These are phyloP conservation scores for Camponotus floridanus DNA, from an alignment of 1,140 invertebrate species.

Conservation along the genomic window DNA sequence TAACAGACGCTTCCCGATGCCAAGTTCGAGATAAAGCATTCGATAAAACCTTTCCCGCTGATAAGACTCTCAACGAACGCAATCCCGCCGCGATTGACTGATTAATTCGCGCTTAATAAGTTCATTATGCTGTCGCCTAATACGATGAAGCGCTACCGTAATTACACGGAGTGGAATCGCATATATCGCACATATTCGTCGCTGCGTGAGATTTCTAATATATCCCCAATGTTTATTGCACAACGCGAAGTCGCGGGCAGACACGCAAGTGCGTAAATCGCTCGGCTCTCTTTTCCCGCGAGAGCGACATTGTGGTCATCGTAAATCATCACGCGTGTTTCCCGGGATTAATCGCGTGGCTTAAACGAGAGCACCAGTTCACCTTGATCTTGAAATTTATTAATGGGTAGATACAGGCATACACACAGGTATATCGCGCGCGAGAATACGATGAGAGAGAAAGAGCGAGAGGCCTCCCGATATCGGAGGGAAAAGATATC, in stretches of 20 bases:
- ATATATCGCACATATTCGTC: constrained; percentile 14
- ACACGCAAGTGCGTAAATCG: constrained; percentile 53
- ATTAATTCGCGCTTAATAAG: constrained; percentile 55
- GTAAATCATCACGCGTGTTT: constrained; percentile 57
- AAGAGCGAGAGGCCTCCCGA: not conserved
- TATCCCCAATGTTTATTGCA: constrained; percentile 49
- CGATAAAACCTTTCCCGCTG: constrained; percentile 4
- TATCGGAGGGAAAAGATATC: constrained; percentile 29
- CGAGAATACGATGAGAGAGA: constrained; percentile 1
- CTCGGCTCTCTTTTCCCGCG: constrained; percentile 9
- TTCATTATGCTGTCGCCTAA: constrained; percentile 33
- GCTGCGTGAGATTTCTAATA: constrained; percentile 51
- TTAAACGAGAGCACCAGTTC: constrained; percentile 64
- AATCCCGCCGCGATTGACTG: constrained; percentile 3
- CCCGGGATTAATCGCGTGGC: constrained; percentile 62
- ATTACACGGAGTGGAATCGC: constrained; percentile 35
- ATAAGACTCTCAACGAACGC: constrained; percentile 11
- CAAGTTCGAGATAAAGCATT: constrained; percentile 11
- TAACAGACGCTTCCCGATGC: not conserved
- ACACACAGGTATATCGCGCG: constrained; percentile 23
- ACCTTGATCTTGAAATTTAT: constrained; percentile 73
- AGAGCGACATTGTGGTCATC: constrained; percentile 26
- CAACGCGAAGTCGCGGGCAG: not conserved
- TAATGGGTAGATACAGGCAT: constrained; percentile 48
- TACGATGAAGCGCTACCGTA: constrained; percentile 37